Evolutionary conservation across 2,888 invertebrate genomes (phyloP).

Genomic region (Stenotaenia linearis): DNA sequence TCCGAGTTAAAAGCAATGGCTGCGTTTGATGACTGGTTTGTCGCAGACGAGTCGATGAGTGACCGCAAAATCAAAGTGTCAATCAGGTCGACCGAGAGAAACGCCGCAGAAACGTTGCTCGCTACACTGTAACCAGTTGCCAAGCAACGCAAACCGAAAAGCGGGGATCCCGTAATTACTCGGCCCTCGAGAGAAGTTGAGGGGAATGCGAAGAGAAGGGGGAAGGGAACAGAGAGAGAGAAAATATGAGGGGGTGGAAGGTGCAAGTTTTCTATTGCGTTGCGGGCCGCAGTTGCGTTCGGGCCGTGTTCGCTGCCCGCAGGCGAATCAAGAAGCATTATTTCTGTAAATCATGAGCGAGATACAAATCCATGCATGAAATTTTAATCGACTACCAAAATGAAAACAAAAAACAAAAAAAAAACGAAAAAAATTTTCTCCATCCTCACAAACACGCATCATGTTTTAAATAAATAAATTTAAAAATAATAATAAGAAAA

Average conservation of each 20-base stretch:
- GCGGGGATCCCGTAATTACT: conserved; percentile 5
- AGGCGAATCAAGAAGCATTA: conserved; percentile 1
- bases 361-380: conserved; percentile 23
- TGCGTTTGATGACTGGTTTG: conserved; percentile 4
- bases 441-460: background rate
- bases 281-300: conserved; percentile 1
- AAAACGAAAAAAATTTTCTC: too few species aligned
- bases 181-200: conserved; percentile 18
- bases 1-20: background rate
- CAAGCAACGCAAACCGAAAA: conserved; percentile 1
- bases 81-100: conserved; percentile 13
- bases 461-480: background rate
- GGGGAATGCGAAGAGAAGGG: background rate
- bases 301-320: conserved; percentile 17
- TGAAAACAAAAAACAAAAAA: background rate
- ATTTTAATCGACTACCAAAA: conserved; percentile 1
- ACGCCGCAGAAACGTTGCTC: background rate
- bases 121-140: background rate
- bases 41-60: background rate
- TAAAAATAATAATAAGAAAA: background rate
- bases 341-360: conserved; percentile 26
- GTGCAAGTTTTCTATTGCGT: conserved; percentile 10
- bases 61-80: conserved; percentile 26
- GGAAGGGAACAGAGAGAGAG: background rate
- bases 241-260: conserved; percentile 10